These are phyloP conservation scores for Plecturocebus donacophilus DNA, from an alignment of 2,113 vertebrate genomes.

Conservation along the genomic window DNA sequence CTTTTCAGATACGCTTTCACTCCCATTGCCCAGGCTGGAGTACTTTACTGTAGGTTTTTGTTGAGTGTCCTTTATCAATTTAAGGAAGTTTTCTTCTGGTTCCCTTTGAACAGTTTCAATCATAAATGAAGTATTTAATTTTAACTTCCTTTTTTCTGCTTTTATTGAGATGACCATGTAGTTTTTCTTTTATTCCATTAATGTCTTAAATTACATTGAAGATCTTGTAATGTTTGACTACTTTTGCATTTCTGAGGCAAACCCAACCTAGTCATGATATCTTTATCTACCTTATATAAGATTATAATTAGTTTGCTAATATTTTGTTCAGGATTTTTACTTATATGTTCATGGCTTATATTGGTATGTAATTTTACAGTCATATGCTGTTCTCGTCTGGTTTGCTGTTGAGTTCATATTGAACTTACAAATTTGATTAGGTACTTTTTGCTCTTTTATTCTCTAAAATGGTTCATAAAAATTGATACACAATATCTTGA, in stretches of 20 bases:
- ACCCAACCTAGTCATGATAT: neutral
- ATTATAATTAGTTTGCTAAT: neutral
- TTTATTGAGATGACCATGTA: neutral
- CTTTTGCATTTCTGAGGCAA: neutral
- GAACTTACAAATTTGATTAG: neutral
- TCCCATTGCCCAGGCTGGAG: too few species aligned
- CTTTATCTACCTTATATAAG: neutral
- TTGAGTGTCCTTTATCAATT: neutral
- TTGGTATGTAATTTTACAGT: neutral
- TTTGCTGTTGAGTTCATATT: neutral
- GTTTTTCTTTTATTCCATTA: neutral
- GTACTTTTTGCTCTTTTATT: neutral
- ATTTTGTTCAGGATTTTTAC: neutral
- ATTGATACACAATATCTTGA: neutral
- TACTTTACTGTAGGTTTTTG: neutral
- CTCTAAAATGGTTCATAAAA: neutral
- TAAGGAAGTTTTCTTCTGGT: neutral
- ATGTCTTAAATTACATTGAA: neutral
- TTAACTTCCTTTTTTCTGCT: neutral
- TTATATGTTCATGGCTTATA: neutral
- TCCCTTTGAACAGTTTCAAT: neutral
- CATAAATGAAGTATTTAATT: neutral
- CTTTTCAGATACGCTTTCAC: too few species aligned
- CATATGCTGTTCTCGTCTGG: neutral
- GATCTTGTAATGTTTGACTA: neutral